Percentiles rank a stretch among this genome's conserved stretches.
Conservation (phyloP, 1,140 invertebrate genomes). For the Diuraphis noxia region DNA sequence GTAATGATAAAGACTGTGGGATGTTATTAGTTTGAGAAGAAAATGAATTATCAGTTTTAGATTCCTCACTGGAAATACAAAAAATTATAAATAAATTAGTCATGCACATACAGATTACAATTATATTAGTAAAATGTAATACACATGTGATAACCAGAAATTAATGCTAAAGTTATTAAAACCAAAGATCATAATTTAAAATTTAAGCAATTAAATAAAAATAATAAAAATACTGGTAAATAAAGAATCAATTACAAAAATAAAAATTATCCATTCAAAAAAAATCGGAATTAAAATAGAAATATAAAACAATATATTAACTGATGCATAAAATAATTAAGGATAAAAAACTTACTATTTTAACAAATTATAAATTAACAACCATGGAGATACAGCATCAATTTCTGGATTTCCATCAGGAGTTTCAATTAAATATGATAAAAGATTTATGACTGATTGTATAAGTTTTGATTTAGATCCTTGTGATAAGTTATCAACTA, state of each 20-base stretch:
- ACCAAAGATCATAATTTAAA: neutral
- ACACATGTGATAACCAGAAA: neutral
- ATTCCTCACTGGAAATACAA: slow-evolving; percentile 39
- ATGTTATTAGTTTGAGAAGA: slow-evolving; percentile 58
- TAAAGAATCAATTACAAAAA: neutral
- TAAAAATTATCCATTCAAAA: no score
- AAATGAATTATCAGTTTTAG: neutral
- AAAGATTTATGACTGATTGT: slow-evolving; percentile 74
- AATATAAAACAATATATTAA: neutral
- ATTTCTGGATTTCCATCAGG: slow-evolving; percentile 59
- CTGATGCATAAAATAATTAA: neutral
- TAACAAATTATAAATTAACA: slow-evolving; percentile 78
- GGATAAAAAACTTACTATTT: slow-evolving; percentile 59
- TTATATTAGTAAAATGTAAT: neutral
- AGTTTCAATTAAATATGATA: slow-evolving; percentile 73
- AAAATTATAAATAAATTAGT: neutral
- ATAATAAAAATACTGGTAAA: neutral
- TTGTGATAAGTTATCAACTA: slow-evolving; percentile 61
- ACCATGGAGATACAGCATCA: slow-evolving; percentile 77
- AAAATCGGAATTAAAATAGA: neutral
- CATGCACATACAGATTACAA: neutral
- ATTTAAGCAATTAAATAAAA: neutral
- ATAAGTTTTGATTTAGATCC: slow-evolving; percentile 69
- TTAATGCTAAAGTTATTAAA: neutral
- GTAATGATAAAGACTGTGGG: slow-evolving; percentile 75